A percentile compares a stretch with the other conserved stretches of the same genome.
These are phyloP conservation scores for Brachyhypopomus gauderio DNA, from an alignment of 2,113 vertebrate species.

Conservation along the genomic window DNA sequence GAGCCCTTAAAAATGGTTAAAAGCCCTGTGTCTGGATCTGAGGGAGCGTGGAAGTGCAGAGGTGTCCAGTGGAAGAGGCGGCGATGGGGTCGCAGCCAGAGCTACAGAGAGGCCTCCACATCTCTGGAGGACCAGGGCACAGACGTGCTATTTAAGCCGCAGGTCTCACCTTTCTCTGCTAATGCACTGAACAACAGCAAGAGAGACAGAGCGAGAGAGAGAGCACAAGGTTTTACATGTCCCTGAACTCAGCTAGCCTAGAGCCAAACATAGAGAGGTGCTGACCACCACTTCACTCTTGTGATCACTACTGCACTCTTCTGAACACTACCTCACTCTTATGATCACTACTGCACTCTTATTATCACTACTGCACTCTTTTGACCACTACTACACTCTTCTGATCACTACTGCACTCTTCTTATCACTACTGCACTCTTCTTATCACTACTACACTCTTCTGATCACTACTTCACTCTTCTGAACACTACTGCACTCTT, in stretches of 20 bases:
- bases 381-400: too few relatives aligned
- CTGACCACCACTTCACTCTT: conserved; percentile 31
- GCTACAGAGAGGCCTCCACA: conserved; percentile 25
- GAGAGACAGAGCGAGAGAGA: conserved; percentile 13
- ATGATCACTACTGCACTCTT: too few relatives aligned
- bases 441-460: too few relatives aligned
- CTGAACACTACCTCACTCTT: too few relatives aligned
- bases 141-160: conserved; percentile 44
- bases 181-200: conserved; percentile 44
- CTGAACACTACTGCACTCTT: too few relatives aligned
- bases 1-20: too few relatives aligned
- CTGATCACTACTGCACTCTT: conserved; percentile 7
- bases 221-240: conserved; percentile 37
- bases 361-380: too few relatives aligned
- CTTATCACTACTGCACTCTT: too few relatives aligned
- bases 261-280: conserved; percentile 24
- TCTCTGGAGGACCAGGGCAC: conserved; percentile 39
- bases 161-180: conserved; percentile 42
- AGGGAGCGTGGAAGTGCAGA: conserved; percentile 15
- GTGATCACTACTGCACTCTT: conserved; percentile 53
- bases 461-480: too few relatives aligned
- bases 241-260: conserved; percentile 42
- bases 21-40: neutral
- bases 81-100: neutral
- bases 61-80: neutral